Conservation (phyloP, 2,797 vertebrate genomes). For the Adrianichthys oophorus region DNA sequence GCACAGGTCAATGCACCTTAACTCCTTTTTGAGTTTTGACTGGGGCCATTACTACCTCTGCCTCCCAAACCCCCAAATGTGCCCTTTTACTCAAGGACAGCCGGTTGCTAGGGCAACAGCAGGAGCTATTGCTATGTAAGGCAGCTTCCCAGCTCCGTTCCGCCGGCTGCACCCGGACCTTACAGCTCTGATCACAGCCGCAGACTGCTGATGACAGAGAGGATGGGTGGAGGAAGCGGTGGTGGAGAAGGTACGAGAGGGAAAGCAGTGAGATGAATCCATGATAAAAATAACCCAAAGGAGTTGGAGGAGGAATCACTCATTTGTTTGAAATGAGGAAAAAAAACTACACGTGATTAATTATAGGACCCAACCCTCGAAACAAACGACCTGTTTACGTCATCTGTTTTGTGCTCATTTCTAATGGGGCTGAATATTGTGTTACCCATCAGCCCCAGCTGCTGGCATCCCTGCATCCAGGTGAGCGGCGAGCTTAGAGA, state of each 20-base stretch:
- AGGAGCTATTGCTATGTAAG: conserved; percentile 69
- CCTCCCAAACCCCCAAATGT: conserved; percentile 58
- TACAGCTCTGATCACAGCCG: conserved; percentile 46
- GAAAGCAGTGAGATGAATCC: conserved; percentile 23
- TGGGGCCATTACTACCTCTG: conserved; percentile 57
- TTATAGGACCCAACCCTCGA: conserved; percentile 20
- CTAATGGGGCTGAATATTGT: conserved; percentile 21
- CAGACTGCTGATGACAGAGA: conserved; percentile 67
- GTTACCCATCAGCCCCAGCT: conserved; percentile 12
- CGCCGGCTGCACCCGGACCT: conserved; percentile 70
- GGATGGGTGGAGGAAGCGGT: conserved; percentile 14
- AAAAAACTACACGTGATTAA: conserved; percentile 20
- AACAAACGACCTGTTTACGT: conserved; percentile 37
- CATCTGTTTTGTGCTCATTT: conserved; percentile 40
- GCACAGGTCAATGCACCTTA: conserved; percentile 49
- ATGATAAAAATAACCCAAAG: conserved; percentile 30
- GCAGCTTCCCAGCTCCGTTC: conserved; percentile 68
- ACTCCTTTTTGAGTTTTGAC: conserved; percentile 69
- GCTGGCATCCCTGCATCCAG: conserved; percentile 36
- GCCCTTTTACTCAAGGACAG: conserved; percentile 78
- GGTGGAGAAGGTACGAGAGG: conserved; percentile 12
- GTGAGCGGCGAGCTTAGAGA: conserved; percentile 48
- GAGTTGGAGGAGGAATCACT: conserved; percentile 15
- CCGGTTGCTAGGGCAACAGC: conserved; percentile 78
- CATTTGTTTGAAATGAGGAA: conserved; percentile 15